A percentile compares a stretch with the other conserved stretches of the same genome.
Evolutionary conservation across 2,797 vertebrate species (phyloP).

Genomic region (Melanotaenia pygmaea): DNA sequence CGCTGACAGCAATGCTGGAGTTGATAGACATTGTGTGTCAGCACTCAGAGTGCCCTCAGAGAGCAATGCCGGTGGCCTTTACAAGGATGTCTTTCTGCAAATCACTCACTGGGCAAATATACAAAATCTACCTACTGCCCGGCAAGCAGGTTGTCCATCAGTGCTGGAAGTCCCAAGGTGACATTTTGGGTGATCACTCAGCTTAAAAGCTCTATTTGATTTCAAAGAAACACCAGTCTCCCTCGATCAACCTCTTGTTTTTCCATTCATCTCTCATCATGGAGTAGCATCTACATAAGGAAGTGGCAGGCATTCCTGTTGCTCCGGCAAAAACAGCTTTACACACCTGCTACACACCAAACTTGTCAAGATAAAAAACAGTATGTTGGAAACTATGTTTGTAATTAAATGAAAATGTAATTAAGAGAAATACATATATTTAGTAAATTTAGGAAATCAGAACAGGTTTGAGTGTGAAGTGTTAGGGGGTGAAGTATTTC

Average conservation of each 20-base stretch:
- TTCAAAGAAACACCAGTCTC: slow-evolving; percentile 31
- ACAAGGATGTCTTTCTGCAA: slow-evolving; percentile 79
- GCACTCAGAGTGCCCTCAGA: slow-evolving; percentile 66
- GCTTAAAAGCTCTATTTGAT: slow-evolving; percentile 43
- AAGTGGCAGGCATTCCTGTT: background rate
- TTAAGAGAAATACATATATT: background rate
- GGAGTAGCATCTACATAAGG: slow-evolving; percentile 2
- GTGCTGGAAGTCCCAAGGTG: slow-evolving; percentile 43
- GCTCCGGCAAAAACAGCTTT: background rate
- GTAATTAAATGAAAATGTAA: background rate
- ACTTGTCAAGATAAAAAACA: background rate
- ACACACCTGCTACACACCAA: slow-evolving; percentile 13
- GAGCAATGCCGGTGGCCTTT: slow-evolving; percentile 74
- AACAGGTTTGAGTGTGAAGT: slow-evolving; percentile 49
- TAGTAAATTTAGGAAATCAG: slow-evolving; percentile 42
- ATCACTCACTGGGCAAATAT: slow-evolving; percentile 77
- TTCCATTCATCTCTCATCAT: slow-evolving; percentile 16
- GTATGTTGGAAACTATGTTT: background rate
- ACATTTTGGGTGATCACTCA: slow-evolving; percentile 42
- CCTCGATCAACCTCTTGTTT: slow-evolving; percentile 9
- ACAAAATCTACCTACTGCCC: slow-evolving; percentile 63
- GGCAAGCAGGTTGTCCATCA: slow-evolving; percentile 65
- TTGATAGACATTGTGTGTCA: slow-evolving; percentile 80
- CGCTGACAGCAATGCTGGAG: slow-evolving; percentile 69
- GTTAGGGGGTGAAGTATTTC: slow-evolving; percentile 59